Percentiles rank a stretch among this genome's conserved stretches.
Conservation (phyloP, 2,113 vertebrate species). For the Bos javanicus region DNA sequence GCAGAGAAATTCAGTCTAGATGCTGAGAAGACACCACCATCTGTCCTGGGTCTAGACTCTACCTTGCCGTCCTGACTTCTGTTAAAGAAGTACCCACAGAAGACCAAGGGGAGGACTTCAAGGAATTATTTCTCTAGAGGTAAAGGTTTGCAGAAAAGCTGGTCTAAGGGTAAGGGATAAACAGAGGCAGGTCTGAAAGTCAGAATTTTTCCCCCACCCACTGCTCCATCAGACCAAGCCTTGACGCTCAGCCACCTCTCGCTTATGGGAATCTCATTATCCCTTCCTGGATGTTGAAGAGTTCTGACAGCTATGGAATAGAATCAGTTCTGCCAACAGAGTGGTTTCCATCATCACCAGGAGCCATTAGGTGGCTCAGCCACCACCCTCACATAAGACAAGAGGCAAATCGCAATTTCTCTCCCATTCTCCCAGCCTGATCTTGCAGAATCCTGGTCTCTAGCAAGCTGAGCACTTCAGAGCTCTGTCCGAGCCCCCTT, state of each 20-base stretch:
- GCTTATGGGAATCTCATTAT: conserved; percentile 71
- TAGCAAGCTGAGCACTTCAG: conserved; percentile 58
- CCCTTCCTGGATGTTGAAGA: conserved; percentile 46
- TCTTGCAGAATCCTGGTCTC: conserved; percentile 76
- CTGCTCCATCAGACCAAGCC: conserved; percentile 26
- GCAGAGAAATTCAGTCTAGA: background rate
- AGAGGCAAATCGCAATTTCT: conserved; percentile 80
- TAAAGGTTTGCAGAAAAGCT: background rate
- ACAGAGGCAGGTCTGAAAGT: background rate
- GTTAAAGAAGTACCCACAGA: background rate
- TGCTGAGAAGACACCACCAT: background rate
- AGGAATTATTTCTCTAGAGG: background rate
- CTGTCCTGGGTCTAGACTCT: background rate
- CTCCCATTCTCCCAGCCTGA: conserved; percentile 83
- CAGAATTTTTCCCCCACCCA: background rate
- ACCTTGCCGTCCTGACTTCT: too few relatives aligned
- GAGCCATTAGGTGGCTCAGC: conserved; percentile 71
- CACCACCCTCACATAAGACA: conserved; percentile 71
- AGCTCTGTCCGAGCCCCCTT: background rate
- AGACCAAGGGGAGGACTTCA: background rate
- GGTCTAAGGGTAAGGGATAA: background rate
- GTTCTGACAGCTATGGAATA: conserved; percentile 29
- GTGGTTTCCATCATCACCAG: conserved; percentile 31
- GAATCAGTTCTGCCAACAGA: background rate
- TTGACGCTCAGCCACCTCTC: background rate